Evolutionary conservation across 1,140 invertebrate genomes (phyloP).

Genomic region (Nylanderia fulva): DNA sequence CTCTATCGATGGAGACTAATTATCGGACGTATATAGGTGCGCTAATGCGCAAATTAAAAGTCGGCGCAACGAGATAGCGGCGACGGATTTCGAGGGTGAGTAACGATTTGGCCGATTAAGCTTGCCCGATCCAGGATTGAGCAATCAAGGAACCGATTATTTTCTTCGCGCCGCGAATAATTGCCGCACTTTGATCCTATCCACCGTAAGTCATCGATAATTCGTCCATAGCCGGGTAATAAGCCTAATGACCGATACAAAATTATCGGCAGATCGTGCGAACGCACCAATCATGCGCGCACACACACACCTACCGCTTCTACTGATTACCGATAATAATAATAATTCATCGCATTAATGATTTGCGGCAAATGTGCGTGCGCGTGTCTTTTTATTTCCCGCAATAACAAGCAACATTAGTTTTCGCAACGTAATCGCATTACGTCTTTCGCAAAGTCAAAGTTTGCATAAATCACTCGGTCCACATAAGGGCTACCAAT

Average conservation of each 20-base stretch:
- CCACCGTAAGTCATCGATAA: constrained; percentile 72
- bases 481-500: not conserved
- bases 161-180: constrained; percentile 68
- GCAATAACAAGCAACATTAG: constrained; percentile 39
- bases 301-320: constrained; percentile 4
- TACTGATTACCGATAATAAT: constrained; percentile 69
- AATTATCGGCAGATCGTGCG: constrained; percentile 70
- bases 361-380: not conserved
- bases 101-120: constrained; percentile 78
- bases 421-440: not conserved
- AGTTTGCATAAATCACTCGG: constrained; percentile 2
- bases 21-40: constrained; percentile 62
- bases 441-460: constrained; percentile 1
- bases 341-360: constrained; percentile 68
- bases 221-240: constrained; percentile 52
- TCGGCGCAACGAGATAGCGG: constrained; percentile 61
- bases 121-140: constrained; percentile 71
- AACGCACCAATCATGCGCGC: constrained; percentile 62
- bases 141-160: constrained; percentile 77
- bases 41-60: constrained; percentile 78
- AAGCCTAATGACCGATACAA: constrained; percentile 73
- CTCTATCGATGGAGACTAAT: constrained; percentile 75
- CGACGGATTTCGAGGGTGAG: constrained; percentile 71
- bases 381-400: constrained; percentile 1
- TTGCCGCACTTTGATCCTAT: constrained; percentile 72